A percentile compares a stretch with the other conserved stretches of the same genome.
These are phyloP conservation scores for Harpegnathos saltator DNA, from an alignment of 1,140 invertebrate species.

Conservation along the genomic window DNA sequence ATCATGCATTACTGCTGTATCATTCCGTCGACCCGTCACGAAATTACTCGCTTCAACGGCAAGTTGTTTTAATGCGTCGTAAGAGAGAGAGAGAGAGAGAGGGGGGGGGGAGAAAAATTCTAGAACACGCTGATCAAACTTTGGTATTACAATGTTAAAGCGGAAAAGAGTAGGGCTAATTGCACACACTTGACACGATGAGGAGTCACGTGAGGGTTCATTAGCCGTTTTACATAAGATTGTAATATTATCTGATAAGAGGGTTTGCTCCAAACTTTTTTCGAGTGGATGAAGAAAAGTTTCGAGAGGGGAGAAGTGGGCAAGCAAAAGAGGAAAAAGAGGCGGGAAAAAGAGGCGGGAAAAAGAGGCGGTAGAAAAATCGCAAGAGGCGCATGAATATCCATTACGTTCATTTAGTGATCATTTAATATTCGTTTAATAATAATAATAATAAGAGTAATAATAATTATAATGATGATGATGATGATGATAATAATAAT, in stretches of 20 bases:
- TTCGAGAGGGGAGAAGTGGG: background rate
- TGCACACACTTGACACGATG: conserved; percentile 23
- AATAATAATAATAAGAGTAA: no score
- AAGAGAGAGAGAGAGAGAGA: background rate
- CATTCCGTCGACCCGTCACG: conserved; percentile 17
- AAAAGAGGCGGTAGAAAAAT: conserved; percentile 25
- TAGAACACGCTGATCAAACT: conserved; percentile 9
- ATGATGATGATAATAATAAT: no score
- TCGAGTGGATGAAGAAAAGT: conserved; percentile 27
- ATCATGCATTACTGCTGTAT: conserved; percentile 45
- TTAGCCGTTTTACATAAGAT: conserved; percentile 45
- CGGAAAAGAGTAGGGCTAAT: background rate
- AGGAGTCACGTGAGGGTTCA: conserved; percentile 41
- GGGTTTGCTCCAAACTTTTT: conserved; percentile 29
- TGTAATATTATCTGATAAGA: conserved; percentile 37
- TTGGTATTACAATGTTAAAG: conserved; percentile 16
- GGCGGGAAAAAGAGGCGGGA: background rate
- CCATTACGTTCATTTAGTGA: conserved; percentile 6
- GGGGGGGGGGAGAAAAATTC: no score
- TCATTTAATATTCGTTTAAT: background rate
- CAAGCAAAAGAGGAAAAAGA: background rate
- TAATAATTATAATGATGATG: no score
- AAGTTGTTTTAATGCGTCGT: conserved; percentile 1
- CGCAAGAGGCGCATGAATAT: background rate
- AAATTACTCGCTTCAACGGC: conserved; percentile 15